Conservation (phyloP, 2,113 vertebrate species). For the Misgurnus mizolepis region DNA sequence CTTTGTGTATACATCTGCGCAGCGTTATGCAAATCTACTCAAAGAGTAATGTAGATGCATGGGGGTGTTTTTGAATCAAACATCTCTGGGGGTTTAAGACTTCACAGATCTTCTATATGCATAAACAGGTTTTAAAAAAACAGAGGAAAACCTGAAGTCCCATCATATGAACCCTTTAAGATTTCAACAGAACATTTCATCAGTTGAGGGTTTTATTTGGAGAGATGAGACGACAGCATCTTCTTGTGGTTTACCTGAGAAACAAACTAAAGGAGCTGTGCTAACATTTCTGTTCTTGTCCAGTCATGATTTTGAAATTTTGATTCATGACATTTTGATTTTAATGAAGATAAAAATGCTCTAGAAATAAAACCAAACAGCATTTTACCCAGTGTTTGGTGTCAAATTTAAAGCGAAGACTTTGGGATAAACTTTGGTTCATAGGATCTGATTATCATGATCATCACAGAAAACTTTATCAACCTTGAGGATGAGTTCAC, state of each 20-base stretch:
- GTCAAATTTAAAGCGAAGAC: not conserved
- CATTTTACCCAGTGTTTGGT: not conserved
- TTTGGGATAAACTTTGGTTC: not conserved
- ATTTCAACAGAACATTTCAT: conserved; percentile 70
- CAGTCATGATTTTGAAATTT: conserved; percentile 93
- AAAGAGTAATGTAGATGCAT: no score
- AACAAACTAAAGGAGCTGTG: conserved; percentile 80
- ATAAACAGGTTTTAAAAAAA: no score
- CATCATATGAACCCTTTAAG: conserved; percentile 54
- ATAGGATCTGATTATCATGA: no score
- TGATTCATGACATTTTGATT: conserved; percentile 88
- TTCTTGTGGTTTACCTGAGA: no score
- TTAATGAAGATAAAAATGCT: conserved; percentile 86
- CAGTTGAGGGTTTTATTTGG: conserved; percentile 62
- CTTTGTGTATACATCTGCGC: no score
- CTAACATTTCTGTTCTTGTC: conserved; percentile 88
- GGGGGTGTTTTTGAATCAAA: no score
- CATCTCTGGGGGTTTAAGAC: no score
- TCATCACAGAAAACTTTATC: no score
- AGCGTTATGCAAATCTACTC: no score
- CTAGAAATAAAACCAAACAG: conserved; percentile 72
- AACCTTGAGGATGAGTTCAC: no score
- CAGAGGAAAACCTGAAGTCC: no score
- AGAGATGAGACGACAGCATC: conserved; percentile 22
- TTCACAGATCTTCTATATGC: no score